Evolutionary conservation across 2,888 invertebrate species (phyloP), one percentile per base, ranked within the genome.

Genomic region (Leucophora obtusa): DNA sequence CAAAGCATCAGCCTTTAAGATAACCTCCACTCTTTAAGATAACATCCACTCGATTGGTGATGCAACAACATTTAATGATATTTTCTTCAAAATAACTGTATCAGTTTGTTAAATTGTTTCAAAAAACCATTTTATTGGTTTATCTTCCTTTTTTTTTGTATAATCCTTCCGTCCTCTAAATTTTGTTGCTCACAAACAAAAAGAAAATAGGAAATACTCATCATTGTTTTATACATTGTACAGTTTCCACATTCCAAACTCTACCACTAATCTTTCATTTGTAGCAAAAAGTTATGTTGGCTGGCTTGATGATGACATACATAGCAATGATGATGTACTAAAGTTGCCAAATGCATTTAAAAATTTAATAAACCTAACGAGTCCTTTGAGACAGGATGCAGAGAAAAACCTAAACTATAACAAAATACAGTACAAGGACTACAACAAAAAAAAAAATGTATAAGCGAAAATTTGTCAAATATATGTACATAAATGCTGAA

Each of bases 341-440:
- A 62, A 71, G 18, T 56, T 70, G 50, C 43, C 65, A 66, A 33
- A 15, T 71, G 65, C 54, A 56, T 56, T 75, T 63, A 68, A 76
- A 58, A 76, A 76, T 76, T 72, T 68, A 76, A 75, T 72, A 77
- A 77, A 71, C 58, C 68, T 75, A 75, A 80, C 75, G 76, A 80
- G 68, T 80, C 76, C 53, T 72, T 72, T 76, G 80, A 63, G 80
- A 76, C n/a, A 21, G 14, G 35, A 2, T 3, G 10, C 21, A 33
- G 11, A 59, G 28, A 43, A 51, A 38, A 21, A 54, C 0, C 9
- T 1, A 8, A 11, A 4, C 2, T 15, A 51, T 56, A 21, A 21
- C 24, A 43, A 15, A 43, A 47, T 10, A 43, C 63, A 51, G 21
- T 24, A 38, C 14, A 38, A n/a, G 43, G 35, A 33, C 51, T 17